A percentile compares a stretch with the other conserved stretches of the same genome.
These are phyloP conservation scores for Dicrurus megarhynchus DNA, from an alignment of 2,113 vertebrate genomes.

Conservation along the genomic window DNA sequence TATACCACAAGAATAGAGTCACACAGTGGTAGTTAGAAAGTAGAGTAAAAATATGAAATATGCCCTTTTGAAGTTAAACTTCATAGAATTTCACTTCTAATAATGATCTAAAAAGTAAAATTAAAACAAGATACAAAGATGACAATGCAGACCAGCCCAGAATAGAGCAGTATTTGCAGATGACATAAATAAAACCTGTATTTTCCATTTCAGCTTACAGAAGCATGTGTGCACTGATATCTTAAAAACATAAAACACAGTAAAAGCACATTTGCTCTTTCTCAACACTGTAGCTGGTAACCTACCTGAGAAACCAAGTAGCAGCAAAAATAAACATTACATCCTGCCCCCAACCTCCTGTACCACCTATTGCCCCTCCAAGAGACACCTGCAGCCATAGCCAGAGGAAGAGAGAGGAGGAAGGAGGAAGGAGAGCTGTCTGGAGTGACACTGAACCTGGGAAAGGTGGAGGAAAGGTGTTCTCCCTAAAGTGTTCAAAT, in stretches of 20 bases:
- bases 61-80: background rate
- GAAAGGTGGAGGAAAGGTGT: background rate
- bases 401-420: background rate
- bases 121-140: background rate
- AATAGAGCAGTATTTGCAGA: background rate
- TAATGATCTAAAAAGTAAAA: background rate
- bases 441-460: background rate
- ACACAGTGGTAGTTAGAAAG: background rate
- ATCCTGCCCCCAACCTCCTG: too few species aligned
- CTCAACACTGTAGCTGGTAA: background rate
- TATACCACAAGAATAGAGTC: background rate
- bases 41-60: background rate
- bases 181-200: background rate
- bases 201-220: background rate
- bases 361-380: background rate
- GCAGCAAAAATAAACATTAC: background rate
- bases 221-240: background rate
- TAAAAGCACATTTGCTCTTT: background rate
- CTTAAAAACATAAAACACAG: rapidly evolving
- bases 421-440: background rate
- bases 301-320: background rate
- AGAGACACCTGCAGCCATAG: background rate
- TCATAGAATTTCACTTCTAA: background rate
- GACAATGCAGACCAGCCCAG: background rate
- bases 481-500: background rate